Evolutionary conservation across 2,113 vertebrate genomes (phyloP).

Genomic region (Perca fluviatilis): DNA sequence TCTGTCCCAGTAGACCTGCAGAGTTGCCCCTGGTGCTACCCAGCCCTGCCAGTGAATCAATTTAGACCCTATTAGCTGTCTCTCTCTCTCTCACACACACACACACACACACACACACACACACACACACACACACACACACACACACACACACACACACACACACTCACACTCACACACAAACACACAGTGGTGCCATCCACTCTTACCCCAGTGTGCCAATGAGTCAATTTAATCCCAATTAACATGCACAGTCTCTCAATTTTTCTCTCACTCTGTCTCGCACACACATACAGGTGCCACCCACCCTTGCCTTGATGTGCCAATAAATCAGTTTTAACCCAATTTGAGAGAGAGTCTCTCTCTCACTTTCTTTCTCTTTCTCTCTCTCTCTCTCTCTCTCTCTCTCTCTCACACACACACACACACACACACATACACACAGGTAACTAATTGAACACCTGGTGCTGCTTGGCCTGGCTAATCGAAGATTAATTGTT

Average conservation of each 20-base stretch:
- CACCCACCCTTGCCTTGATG: conserved; percentile 27
- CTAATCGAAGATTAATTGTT: conserved; percentile 75
- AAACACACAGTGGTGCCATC: conserved; percentile 28
- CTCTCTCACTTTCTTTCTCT: conserved; percentile 19
- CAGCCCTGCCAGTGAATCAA: conserved; percentile 50
- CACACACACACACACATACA: conserved; percentile 12
- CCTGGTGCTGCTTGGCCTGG: conserved; percentile 66
- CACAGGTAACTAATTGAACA: conserved; percentile 67
- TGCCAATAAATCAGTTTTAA: conserved; percentile 56
- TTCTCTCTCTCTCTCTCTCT: background rate
- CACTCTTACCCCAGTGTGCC: conserved; percentile 24
- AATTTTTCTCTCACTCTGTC: conserved; percentile 10
- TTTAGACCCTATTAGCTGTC: conserved; percentile 62
- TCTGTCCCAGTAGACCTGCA: conserved; percentile 31
- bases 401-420: conserved; percentile 9
- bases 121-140: conserved; percentile 29
- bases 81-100: conserved; percentile 21
- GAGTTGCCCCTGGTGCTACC: conserved; percentile 11
- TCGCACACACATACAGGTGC: conserved; percentile 23
- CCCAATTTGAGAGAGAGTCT: conserved; percentile 28
- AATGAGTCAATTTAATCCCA: conserved; percentile 57
- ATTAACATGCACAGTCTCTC: conserved; percentile 49
- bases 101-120: conserved; percentile 25
- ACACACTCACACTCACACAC: conserved; percentile 30
- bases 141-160: conserved; percentile 32